phyloP scores from a whole-genome alignment of 2,888 invertebrate genomes.

The Lycia hirtaria region DNA sequence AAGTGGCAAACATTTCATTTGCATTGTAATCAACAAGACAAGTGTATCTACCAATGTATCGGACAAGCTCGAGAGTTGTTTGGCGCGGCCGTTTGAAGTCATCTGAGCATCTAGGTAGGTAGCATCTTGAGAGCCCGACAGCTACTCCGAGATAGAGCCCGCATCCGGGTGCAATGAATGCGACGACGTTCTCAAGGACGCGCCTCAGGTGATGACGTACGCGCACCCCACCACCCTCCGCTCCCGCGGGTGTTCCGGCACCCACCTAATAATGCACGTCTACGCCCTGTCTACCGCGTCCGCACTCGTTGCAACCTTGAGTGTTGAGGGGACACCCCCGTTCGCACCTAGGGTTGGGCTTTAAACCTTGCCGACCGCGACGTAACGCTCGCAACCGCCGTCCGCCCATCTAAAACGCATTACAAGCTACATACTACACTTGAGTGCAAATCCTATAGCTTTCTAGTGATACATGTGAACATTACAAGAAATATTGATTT shows the following conservation, averaged over 20 bases:
- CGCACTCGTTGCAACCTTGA: slow-evolving; percentile 83
- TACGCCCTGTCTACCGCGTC: slow-evolving; percentile 83
- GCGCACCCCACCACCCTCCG: slow-evolving; percentile 72
- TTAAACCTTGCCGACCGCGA: slow-evolving; percentile 26
- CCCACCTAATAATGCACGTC: slow-evolving; percentile 86
- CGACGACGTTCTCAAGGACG: slow-evolving; percentile 84
- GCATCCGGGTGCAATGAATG: slow-evolving; percentile 86
- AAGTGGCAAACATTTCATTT: too few species aligned
- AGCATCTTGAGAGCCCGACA: slow-evolving; percentile 67
- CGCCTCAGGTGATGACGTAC: slow-evolving; percentile 85
- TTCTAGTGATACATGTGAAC: not conserved
- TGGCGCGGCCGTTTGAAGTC: slow-evolving; percentile 37
- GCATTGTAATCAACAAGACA: not conserved
- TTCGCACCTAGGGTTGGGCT: slow-evolving; percentile 37
- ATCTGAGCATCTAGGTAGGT: slow-evolving; percentile 52
- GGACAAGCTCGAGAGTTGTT: slow-evolving; percentile 7
- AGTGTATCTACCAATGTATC: not conserved
- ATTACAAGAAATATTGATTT: slow-evolving; percentile 14
- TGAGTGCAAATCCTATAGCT: slow-evolving; percentile 3
- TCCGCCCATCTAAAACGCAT: slow-evolving; percentile 2
- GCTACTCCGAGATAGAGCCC: slow-evolving; percentile 74
- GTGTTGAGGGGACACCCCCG: slow-evolving; percentile 67
- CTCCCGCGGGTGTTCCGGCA: slow-evolving; percentile 81
- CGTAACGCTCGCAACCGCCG: slow-evolving; percentile 10
- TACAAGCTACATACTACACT: slow-evolving; percentile 14